Conservation (phyloP, 2,797 vertebrate species). For the Meda fulgida region DNA sequence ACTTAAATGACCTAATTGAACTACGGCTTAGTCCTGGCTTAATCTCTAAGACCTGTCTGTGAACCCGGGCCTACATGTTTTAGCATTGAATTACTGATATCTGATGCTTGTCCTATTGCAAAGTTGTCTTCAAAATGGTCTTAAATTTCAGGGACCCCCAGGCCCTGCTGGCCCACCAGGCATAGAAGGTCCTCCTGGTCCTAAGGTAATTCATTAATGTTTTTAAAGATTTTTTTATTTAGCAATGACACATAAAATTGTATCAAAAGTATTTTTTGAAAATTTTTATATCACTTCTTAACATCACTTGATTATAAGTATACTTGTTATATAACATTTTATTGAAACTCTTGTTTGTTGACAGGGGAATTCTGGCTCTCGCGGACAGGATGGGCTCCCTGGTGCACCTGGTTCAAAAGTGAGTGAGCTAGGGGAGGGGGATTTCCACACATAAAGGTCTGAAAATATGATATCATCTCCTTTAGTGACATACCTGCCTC, state of each 20-base stretch:
- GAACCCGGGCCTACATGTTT: too few relatives aligned
- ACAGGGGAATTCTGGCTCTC: constrained; percentile 65
- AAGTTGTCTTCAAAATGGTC: neutral
- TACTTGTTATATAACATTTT: neutral
- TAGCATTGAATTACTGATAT: neutral
- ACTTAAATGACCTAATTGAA: too few relatives aligned
- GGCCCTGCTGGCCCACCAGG: constrained; percentile 61
- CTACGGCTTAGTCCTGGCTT: too few relatives aligned
- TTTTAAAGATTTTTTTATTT: neutral
- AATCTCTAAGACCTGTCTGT: too few relatives aligned
- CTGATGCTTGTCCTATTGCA: neutral
- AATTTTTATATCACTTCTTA: neutral
- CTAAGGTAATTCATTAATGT: constrained; percentile 55
- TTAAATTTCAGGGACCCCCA: constrained; percentile 60
- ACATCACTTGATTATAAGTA: neutral
- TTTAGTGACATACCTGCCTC: neutral
- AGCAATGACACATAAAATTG: neutral
- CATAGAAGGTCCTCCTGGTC: constrained; percentile 54
- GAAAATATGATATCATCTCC: neutral
- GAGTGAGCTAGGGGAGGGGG: constrained; percentile 45
- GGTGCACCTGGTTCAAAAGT: constrained; percentile 64
- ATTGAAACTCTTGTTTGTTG: neutral
- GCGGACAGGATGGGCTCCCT: constrained; percentile 57
- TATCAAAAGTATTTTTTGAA: neutral
- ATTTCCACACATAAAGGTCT: constrained; percentile 17